A percentile compares a stretch with the other conserved stretches of the same genome.
Conservation (phyloP, 2,113 vertebrate species). For the Hypanus sabinus region DNA sequence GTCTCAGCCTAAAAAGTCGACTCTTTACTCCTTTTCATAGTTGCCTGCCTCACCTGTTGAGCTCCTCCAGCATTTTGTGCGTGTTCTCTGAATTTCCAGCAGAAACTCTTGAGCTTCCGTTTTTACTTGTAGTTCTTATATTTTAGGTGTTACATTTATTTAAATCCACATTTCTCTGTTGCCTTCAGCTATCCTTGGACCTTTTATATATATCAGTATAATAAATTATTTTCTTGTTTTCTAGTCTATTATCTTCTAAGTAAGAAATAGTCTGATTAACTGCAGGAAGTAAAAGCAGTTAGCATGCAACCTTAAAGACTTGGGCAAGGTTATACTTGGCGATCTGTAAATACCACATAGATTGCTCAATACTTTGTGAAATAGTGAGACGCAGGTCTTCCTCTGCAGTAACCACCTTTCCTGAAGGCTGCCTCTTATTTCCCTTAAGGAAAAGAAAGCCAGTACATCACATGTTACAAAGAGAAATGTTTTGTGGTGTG, state of each 20-base stretch:
- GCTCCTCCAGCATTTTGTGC: no score
- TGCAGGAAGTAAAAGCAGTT: not conserved
- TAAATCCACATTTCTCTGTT: no score
- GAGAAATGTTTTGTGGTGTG: no score
- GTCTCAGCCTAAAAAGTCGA: no score
- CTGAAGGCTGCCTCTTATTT: not conserved
- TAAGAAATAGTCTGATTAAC: not conserved
- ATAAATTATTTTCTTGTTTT: not conserved
- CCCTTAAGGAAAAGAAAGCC: not conserved
- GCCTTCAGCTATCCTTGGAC: no score
- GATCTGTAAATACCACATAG: not conserved
- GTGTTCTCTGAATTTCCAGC: no score
- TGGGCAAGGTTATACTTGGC: not conserved
- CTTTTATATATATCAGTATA: not conserved
- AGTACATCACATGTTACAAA: not conserved
- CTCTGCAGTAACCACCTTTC: not conserved
- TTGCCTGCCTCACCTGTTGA: no score
- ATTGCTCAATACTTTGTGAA: no score
- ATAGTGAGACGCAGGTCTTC: not conserved
- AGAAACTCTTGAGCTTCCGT: no score
- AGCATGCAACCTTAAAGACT: not conserved
- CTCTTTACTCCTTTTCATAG: no score
- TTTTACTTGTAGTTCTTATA: no score
- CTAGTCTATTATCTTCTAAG: not conserved
- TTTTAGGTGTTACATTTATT: no score